phyloP scores from a whole-genome alignment of 2,888 invertebrate genomes.

The Teleiodes luculella region DNA sequence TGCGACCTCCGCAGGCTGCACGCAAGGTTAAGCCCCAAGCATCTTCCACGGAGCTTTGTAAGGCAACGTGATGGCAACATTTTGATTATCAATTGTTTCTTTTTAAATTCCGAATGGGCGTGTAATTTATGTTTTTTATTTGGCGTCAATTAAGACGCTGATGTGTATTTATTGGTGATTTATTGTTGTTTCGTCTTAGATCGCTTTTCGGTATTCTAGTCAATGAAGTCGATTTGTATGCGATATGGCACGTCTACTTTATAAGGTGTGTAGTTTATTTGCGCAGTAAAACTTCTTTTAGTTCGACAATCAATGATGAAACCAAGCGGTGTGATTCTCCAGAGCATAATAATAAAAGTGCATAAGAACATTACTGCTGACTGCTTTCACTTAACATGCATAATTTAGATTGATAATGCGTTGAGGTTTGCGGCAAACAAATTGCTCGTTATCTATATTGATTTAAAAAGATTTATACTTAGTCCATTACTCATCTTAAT shows the following conservation, averaged over 20 bases:
- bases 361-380: constrained; percentile 28
- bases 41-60: constrained; percentile 34
- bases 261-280: constrained; percentile 11
- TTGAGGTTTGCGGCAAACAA: not conserved
- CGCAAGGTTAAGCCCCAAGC: constrained; percentile 44
- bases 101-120: constrained; percentile 23
- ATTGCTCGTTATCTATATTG: not conserved
- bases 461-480: too few species aligned
- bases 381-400: constrained; percentile 35
- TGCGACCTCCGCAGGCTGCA: constrained; percentile 50
- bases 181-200: not conserved
- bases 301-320: constrained; percentile 1
- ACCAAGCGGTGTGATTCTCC: constrained; percentile 28
- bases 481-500: too few species aligned
- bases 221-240: constrained; percentile 15
- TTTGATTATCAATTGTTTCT: constrained; percentile 41
- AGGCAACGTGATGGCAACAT: constrained; percentile 41
- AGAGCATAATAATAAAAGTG: constrained; percentile 31
- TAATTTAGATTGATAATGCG: not conserved
- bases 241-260: constrained; percentile 5
- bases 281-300: constrained; percentile 3
- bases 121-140: constrained; percentile 12
- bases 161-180: not conserved
- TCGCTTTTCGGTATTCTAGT: constrained; percentile 14
- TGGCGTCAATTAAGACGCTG: not conserved